Evolutionary conservation across 2,888 invertebrate species (phyloP).

Genomic region (Apamea anceps): DNA sequence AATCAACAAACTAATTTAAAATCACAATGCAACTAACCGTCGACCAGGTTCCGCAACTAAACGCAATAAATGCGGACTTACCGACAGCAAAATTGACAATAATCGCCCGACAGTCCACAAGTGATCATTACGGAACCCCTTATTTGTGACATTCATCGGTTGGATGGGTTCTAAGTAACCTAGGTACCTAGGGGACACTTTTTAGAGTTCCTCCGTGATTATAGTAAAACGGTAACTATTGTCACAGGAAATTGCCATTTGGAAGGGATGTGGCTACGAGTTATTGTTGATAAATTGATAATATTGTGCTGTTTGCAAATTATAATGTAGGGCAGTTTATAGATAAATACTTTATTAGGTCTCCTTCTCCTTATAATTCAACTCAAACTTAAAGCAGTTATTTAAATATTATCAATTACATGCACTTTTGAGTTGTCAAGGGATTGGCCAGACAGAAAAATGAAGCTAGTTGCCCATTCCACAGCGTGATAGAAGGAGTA

Average conservation of each 20-base stretch:
- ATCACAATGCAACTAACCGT: constrained; percentile 28
- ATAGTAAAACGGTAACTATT: constrained; percentile 40
- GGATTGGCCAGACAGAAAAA: neutral
- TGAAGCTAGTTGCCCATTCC: too few species aligned
- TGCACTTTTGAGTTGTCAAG: neutral
- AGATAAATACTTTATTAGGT: neutral
- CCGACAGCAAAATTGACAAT: constrained; percentile 66
- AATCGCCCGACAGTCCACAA: constrained; percentile 64
- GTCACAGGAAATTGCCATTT: constrained; percentile 22
- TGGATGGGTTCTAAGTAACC: constrained; percentile 75
- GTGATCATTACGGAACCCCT: constrained; percentile 70
- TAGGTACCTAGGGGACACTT: constrained; percentile 61
- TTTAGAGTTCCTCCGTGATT: constrained; percentile 56
- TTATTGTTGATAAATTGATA: constrained; percentile 6
- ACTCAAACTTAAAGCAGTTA: neutral
- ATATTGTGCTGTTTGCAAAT: constrained; percentile 10
- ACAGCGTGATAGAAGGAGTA: too few species aligned
- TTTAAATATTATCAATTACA: neutral
- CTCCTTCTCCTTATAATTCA: too few species aligned
- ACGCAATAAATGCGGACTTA: constrained; percentile 43
- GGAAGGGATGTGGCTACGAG: neutral
- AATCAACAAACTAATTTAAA: constrained; percentile 19
- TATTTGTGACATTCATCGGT: constrained; percentile 78
- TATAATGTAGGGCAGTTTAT: neutral
- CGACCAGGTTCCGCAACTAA: constrained; percentile 38